These are phyloP conservation scores for Benthosema pterotum DNA, from an alignment of 2,797 vertebrate species.

Conservation along the genomic window DNA sequence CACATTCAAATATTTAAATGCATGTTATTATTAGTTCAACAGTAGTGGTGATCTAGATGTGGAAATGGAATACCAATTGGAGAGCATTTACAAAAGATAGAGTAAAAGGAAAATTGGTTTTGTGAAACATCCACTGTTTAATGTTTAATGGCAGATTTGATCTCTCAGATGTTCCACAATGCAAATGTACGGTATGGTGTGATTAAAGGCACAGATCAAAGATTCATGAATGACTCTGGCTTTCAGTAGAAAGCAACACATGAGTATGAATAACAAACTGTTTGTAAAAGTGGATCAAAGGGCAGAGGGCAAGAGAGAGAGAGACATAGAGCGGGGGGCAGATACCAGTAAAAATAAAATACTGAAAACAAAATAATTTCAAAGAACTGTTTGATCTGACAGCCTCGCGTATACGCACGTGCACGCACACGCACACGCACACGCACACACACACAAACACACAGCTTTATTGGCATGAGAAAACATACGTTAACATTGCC, in stretches of 20 bases:
- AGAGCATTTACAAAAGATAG: no score
- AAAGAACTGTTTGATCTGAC: constrained; percentile 28
- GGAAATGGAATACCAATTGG: no score
- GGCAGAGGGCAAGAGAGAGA: constrained; percentile 6
- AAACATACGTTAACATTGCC: no score
- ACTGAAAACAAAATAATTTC: constrained; percentile 15
- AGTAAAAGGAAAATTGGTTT: no score
- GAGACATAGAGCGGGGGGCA: no score
- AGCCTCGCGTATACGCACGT: constrained; percentile 4
- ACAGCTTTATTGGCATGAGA: no score
- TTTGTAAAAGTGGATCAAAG: constrained; percentile 7
- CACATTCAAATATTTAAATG: no score
- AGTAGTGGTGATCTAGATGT: no score
- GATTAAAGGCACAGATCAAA: constrained; percentile 25
- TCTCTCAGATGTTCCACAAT: constrained; percentile 13
- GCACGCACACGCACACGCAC: not conserved
- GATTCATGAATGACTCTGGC: constrained; percentile 20
- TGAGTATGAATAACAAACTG: constrained; percentile 38
- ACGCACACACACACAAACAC: constrained; percentile 15
- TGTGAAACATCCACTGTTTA: no score
- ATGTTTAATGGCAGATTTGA: no score
- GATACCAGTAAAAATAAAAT: not conserved
- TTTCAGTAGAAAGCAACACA: constrained; percentile 5
- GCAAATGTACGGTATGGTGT: constrained; percentile 29
- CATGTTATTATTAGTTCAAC: no score